phyloP scores from a whole-genome alignment of 2,113 vertebrate genomes.

The Spermophilus dauricus region DNA sequence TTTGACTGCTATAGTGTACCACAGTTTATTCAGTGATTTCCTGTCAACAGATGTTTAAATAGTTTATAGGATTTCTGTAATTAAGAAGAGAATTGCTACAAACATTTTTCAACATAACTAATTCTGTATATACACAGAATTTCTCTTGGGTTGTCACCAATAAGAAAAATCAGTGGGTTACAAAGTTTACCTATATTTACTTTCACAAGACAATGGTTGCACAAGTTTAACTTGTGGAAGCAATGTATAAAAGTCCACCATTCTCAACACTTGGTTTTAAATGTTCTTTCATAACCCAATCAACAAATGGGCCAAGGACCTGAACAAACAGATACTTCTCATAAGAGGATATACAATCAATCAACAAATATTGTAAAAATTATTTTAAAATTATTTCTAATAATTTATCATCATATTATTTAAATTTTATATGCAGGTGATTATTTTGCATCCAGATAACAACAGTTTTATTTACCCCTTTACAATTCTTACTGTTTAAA shows the following conservation, averaged over 20 bases:
- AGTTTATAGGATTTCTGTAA: background rate
- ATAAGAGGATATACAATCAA: too few relatives aligned
- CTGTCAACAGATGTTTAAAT: background rate
- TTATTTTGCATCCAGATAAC: background rate
- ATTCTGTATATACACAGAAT: slow-evolving; percentile 5
- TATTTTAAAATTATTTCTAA: background rate
- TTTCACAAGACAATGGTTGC: background rate
- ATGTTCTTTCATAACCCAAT: background rate
- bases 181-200: background rate
- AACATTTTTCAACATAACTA: background rate
- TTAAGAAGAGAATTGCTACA: background rate
- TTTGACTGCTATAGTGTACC: background rate
- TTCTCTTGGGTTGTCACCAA: background rate
- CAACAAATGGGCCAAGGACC: too few relatives aligned
- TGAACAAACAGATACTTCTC: too few relatives aligned
- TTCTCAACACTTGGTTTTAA: background rate
- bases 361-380: too few relatives aligned
- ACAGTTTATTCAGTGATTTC: slow-evolving; percentile 37
- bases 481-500: background rate
- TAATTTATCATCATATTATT: background rate
- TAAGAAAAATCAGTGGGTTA: background rate
- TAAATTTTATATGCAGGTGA: slow-evolving; percentile 22
- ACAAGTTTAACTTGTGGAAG: background rate
- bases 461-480: background rate
- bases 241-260: background rate